Conservation (phyloP, 2,113 vertebrate genomes). For the Myrmecobius fasciatus region DNA sequence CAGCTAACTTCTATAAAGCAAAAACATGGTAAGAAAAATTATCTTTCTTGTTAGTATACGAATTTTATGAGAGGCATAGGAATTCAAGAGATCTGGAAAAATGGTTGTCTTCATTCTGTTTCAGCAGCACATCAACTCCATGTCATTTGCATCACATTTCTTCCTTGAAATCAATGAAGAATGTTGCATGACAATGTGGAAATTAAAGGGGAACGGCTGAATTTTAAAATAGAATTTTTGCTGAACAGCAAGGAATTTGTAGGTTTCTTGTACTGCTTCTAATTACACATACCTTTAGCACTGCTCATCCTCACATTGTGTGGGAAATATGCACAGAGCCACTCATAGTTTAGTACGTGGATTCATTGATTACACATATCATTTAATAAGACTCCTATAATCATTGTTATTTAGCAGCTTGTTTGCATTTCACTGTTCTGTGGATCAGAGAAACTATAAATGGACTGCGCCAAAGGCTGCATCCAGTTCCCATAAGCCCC, state of each 20-base stretch:
- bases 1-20: conserved; percentile 30
- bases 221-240: neutral
- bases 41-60: neutral
- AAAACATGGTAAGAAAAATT: conserved; percentile 28
- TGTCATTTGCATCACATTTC: conserved; percentile 19
- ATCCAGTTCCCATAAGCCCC: conserved; percentile 19
- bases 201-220: conserved; percentile 54
- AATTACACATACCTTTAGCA: neutral
- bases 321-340: neutral
- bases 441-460: conserved; percentile 9
- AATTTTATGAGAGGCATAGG: conserved; percentile 28
- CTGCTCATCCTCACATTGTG: neutral
- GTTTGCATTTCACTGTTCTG: conserved; percentile 43
- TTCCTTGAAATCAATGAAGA: conserved; percentile 32
- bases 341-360: conserved; percentile 51
- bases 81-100: conserved; percentile 48
- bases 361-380: conserved; percentile 11
- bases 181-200: conserved; percentile 8
- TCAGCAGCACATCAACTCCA: conserved; percentile 30
- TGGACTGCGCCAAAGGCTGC: conserved; percentile 3
- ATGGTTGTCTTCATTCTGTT: conserved; percentile 44
- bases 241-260: conserved; percentile 55
- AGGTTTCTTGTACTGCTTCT: neutral
- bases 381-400: conserved; percentile 26
- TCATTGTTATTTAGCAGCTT: neutral